Conservation (phyloP, 2,113 vertebrate genomes). For the Dasypus novemcinctus region DNA sequence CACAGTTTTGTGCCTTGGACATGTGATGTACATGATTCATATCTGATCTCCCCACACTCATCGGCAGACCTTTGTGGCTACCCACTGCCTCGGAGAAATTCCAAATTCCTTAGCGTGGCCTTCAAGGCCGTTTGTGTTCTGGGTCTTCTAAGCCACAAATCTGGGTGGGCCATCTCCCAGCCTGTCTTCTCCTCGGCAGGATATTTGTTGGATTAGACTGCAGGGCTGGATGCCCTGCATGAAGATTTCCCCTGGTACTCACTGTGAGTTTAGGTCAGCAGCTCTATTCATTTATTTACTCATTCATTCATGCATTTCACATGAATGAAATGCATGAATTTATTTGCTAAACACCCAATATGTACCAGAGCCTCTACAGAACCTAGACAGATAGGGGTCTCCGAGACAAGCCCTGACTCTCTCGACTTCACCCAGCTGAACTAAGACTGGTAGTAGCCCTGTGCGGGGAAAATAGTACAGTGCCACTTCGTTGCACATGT, state of each 20-base stretch:
- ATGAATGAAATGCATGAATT: too few relatives aligned
- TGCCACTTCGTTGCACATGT: background rate
- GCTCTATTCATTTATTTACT: background rate
- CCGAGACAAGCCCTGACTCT: background rate
- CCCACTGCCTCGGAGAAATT: background rate
- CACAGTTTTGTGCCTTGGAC: background rate
- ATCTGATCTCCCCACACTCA: background rate
- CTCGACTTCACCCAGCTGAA: background rate
- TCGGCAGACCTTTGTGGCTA: background rate
- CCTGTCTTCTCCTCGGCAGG: background rate
- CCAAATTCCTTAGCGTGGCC: background rate
- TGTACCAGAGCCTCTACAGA: background rate
- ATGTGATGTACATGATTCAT: background rate
- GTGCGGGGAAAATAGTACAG: background rate
- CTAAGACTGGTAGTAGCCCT: background rate
- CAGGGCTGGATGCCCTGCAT: background rate
- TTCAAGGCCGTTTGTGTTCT: background rate
- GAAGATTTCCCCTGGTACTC: accelerated
- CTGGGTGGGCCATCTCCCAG: background rate
- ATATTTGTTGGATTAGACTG: background rate
- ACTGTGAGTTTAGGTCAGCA: accelerated
- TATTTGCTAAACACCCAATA: background rate
- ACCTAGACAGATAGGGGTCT: background rate
- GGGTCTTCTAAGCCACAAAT: background rate
- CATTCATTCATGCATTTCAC: background rate